A percentile compares a stretch with the other conserved stretches of the same genome.
Conservation (phyloP, 2,113 vertebrate species). For the Psammodynastes pulverulentus region DNA sequence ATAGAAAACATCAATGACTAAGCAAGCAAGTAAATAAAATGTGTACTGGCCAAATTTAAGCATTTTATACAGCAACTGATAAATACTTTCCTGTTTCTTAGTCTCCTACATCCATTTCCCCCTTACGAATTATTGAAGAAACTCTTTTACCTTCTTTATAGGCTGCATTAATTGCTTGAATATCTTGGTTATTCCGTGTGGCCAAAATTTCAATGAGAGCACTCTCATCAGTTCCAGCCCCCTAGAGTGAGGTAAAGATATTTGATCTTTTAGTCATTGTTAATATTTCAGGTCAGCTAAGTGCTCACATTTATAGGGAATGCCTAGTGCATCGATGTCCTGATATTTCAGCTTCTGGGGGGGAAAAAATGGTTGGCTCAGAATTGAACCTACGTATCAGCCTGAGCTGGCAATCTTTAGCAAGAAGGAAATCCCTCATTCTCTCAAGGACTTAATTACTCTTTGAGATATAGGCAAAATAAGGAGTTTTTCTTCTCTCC, state of each 20-base stretch:
- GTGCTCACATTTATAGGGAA: background rate
- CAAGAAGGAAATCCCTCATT: background rate
- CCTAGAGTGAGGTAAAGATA: conserved; percentile 68
- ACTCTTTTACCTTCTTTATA: conserved; percentile 76
- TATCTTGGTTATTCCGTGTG: conserved; percentile 86
- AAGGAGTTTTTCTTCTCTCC: background rate
- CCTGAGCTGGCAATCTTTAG: background rate
- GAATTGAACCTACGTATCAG: background rate
- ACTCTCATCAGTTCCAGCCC: conserved; percentile 91
- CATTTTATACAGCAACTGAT: background rate
- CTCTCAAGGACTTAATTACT: background rate
- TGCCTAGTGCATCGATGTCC: background rate
- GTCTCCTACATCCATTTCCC: background rate
- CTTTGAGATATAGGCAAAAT: background rate
- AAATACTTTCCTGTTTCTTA: background rate
- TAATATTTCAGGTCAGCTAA: background rate
- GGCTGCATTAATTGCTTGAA: conserved; percentile 81
- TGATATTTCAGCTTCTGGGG: background rate
- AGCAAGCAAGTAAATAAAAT: background rate
- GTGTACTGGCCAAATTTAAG: background rate
- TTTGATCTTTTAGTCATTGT: background rate
- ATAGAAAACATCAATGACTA: background rate
- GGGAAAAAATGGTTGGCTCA: background rate
- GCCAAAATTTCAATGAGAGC: conserved; percentile 91
- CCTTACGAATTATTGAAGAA: rapidly evolving